Evolutionary conservation across 2,888 invertebrate species (phyloP).

Genomic region (Macropis europaea): DNA sequence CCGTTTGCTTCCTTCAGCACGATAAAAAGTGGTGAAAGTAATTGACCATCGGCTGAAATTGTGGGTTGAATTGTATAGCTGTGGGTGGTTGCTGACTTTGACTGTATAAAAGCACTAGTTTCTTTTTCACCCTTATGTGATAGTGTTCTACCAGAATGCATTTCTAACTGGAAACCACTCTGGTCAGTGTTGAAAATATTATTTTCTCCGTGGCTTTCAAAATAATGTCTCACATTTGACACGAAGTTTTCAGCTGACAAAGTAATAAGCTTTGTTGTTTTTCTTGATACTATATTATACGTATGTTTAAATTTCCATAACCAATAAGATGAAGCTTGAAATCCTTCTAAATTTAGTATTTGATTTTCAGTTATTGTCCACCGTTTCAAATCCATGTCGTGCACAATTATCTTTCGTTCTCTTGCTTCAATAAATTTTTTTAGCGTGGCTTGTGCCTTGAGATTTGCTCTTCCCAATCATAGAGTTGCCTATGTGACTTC

Average conservation of each 20-base stretch:
- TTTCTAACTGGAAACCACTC: slow-evolving; percentile 32
- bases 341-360: background rate
- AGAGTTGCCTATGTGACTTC: background rate
- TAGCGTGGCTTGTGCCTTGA: background rate
- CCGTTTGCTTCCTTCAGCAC: background rate
- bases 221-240: slow-evolving; percentile 9
- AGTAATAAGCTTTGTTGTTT: slow-evolving; percentile 5
- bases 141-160: slow-evolving; percentile 28
- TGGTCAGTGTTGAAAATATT: slow-evolving; percentile 41
- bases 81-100: slow-evolving; percentile 16
- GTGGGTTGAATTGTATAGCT: slow-evolving; percentile 8
- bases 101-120: slow-evolving; percentile 10
- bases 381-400: background rate
- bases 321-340: background rate
- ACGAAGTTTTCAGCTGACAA: slow-evolving; percentile 14
- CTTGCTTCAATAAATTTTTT: background rate
- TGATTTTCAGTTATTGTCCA: background rate
- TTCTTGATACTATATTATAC: slow-evolving; percentile 5
- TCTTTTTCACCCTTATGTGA: slow-evolving; percentile 8
- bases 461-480: background rate
- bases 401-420: background rate
- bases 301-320: slow-evolving; percentile 2
- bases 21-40: background rate
- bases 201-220: slow-evolving; percentile 10
- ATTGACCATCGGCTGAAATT: background rate